Base-by-base conservation (phyloP, 2,888 invertebrate species). In the Steinernema carpocapsae region DNA sequence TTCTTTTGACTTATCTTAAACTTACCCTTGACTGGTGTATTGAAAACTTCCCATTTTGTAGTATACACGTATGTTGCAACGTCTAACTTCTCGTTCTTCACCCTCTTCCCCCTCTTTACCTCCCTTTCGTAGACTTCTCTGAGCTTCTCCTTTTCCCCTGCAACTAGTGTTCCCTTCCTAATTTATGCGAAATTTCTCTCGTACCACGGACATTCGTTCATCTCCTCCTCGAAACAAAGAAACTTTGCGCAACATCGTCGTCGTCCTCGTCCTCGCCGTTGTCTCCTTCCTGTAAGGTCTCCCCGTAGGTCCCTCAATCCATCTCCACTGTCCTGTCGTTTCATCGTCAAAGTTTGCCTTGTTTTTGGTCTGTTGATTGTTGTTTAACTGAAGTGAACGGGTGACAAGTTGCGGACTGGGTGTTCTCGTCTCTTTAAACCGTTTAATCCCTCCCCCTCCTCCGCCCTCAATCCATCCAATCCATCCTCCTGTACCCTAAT, bases 1-100 rank as follows among this genome's bases (percentile, higher is more conserved):
- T 56, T 56, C 19, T 26, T 56, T 56, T 56, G 56, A 56, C 56
- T 56, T 56, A 56, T 56, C 24, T 56, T 10, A 56, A 56, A 22
- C 26, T 10, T 56, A 56, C 56, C 56, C 56, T 56, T 56, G 56
- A 56, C 56, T 56, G 56, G 56, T 56, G 56, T 56, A 56, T 56
- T 24, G 56, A 56, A 22, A 56, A 56, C 24, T 22, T 56, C 56
- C 17, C 22, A 56, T 22, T 17, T 56, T 26, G 56, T 56, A 24
- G 19, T 22, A 19, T 56, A 56, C 24, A 56, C 56, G 56, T 56
- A 56, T 24, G 26, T 56, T 56, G 56, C 22, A 43, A 6, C 17
- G 56, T 26, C 4, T 56, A 51, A 51, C n/a, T 24, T 43, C 24
- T 22, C 56, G 12, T 48, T 56, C 26, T 56, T 56, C 56, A 6